Conservation (phyloP, 2,113 vertebrate species). For the Microtus pennsylvanicus region DNA sequence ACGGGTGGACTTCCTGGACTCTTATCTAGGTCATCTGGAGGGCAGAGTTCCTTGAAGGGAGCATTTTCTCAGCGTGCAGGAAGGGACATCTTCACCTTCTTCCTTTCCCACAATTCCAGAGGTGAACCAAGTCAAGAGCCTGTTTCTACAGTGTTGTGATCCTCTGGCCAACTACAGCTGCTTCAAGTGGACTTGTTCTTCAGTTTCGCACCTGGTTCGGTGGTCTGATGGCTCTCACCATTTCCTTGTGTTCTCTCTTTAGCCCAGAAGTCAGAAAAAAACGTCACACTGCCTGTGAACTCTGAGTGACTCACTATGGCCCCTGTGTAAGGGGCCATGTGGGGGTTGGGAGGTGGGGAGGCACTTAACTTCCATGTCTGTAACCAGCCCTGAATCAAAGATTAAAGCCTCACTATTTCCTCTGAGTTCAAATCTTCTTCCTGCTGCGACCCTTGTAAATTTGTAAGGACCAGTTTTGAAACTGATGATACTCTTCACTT, state of each 20-base stretch:
- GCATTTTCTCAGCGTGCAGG: background rate
- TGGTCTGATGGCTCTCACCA: accelerated
- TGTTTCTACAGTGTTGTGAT: accelerated
- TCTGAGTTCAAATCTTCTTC: background rate
- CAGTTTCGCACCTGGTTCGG: background rate
- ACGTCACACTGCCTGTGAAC: accelerated
- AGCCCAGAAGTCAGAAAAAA: background rate
- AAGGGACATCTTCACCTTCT: background rate
- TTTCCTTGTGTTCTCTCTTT: background rate
- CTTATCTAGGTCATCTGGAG: background rate
- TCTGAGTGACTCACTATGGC: accelerated
- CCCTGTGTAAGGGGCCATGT: background rate
- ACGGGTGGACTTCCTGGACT: background rate
- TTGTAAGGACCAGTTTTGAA: background rate
- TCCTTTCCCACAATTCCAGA: background rate
- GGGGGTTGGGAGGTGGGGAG: too few species aligned
- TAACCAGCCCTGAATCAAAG: background rate
- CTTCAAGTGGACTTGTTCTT: background rate
- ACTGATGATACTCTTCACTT: accelerated
- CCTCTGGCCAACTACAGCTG: accelerated
- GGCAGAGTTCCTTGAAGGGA: background rate
- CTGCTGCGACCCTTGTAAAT: background rate
- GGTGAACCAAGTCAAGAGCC: background rate
- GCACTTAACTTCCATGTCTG: background rate
- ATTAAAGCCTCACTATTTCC: background rate